Percentiles rank a stretch among this genome's conserved stretches.
Evolutionary conservation across 2,797 vertebrate genomes (phyloP).

Genomic region (Etheostoma nigrum): DNA sequence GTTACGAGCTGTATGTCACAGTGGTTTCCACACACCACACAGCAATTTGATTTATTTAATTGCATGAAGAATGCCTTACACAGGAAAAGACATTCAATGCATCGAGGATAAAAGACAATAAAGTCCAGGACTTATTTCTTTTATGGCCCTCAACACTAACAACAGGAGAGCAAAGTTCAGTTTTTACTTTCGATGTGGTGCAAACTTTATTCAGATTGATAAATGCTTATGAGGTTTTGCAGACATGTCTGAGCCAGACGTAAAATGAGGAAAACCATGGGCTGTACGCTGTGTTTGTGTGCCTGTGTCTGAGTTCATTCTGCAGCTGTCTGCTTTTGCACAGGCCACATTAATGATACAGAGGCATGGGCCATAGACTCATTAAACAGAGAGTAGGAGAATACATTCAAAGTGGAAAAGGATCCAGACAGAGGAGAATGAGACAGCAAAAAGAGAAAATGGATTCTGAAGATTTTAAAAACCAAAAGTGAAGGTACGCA

Average conservation of each 20-base stretch:
- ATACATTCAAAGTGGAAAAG: constrained; percentile 30
- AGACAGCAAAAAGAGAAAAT: constrained; percentile 20
- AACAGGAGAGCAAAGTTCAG: constrained; percentile 1
- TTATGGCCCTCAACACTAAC: too few relatives aligned
- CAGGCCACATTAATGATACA: constrained; percentile 67
- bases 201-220: constrained; percentile 21
- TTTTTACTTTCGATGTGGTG: constrained; percentile 1
- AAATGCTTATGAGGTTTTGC: constrained; percentile 31
- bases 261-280: constrained; percentile 44
- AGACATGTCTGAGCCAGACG: constrained; percentile 49
- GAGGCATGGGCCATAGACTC: constrained; percentile 50
- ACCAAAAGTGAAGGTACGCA: constrained; percentile 22
- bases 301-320: constrained; percentile 50
- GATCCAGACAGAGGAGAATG: constrained; percentile 26
- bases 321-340: constrained; percentile 59
- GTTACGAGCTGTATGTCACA: neutral
- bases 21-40: neutral
- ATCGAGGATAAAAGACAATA: too few relatives aligned
- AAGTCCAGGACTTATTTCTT: too few relatives aligned
- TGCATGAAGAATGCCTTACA: too few relatives aligned
- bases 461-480: constrained; percentile 26
- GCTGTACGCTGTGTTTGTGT: constrained; percentile 33
- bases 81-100: too few relatives aligned
- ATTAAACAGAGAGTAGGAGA: constrained; percentile 48
- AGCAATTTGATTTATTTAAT: too few relatives aligned